These are phyloP conservation scores for Dasyprocta punctata DNA, from an alignment of 2,113 vertebrate species.

Conservation along the genomic window DNA sequence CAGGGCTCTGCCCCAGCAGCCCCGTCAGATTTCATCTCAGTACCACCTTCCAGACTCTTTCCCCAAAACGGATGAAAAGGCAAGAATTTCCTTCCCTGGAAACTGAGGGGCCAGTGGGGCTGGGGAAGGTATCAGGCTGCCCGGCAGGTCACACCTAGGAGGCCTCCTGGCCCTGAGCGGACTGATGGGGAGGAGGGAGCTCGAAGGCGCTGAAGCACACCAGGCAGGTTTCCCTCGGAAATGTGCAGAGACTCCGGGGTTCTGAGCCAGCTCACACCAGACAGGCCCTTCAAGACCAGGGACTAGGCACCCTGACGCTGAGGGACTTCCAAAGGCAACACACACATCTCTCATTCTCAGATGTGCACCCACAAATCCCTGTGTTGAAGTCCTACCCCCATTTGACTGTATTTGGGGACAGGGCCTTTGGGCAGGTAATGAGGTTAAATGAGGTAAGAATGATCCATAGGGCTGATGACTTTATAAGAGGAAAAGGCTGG, in stretches of 20 bases:
- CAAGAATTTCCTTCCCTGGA: not conserved
- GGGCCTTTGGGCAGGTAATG: not conserved
- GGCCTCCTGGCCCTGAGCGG: not conserved
- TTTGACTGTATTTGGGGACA: not conserved
- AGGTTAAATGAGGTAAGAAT: not conserved
- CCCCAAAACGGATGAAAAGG: not conserved
- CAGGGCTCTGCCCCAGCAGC: not conserved
- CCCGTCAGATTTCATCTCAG: not conserved
- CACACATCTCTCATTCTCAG: not conserved
- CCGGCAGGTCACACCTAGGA: accelerated
- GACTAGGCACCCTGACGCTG: not conserved
- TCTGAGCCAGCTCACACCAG: not conserved
- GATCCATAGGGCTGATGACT: not conserved
- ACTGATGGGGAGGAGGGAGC: not conserved
- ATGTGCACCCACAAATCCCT: not conserved
- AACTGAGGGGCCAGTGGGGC: not conserved
- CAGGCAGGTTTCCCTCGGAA: not conserved
- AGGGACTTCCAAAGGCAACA: not conserved
- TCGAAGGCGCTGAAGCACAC: not conserved
- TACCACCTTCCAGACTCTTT: not conserved
- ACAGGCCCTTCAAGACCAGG: not conserved
- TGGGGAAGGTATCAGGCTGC: not conserved
- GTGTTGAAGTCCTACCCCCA: not conserved
- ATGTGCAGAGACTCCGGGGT: not conserved
- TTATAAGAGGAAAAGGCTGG: not conserved